Conservation (phyloP, 2,113 vertebrate genomes). For the Salvelinus alpinus region DNA sequence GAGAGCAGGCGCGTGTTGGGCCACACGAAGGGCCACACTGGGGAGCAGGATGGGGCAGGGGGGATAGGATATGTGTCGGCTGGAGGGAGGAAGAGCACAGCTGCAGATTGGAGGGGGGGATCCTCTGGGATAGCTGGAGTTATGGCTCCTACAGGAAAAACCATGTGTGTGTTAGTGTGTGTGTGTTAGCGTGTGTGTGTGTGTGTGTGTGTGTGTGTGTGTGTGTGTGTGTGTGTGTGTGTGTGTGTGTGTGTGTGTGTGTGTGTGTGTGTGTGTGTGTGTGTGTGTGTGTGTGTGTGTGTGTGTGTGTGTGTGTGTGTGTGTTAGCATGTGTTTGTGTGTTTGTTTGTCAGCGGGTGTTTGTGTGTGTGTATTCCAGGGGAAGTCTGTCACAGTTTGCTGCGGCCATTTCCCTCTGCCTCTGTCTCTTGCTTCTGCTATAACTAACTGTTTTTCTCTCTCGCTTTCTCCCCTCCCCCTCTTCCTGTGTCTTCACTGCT, state of each 20-base stretch:
- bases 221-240: background rate
- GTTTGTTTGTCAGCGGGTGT: slow-evolving; percentile 12
- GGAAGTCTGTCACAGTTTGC: slow-evolving; percentile 31
- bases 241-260: too few species aligned
- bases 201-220: too few species aligned
- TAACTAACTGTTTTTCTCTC: slow-evolving; percentile 42
- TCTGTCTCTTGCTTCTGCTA: slow-evolving; percentile 25
- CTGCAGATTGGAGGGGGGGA: slow-evolving; percentile 30
- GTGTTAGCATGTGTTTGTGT: too few species aligned
- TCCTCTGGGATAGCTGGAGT: slow-evolving; percentile 17
- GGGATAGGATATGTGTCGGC: background rate
- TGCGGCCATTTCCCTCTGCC: slow-evolving; percentile 38
- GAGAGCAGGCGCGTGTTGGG: slow-evolving; percentile 28
- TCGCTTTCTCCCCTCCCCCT: slow-evolving; percentile 36
- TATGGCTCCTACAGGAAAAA: slow-evolving; percentile 40
- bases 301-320: too few species aligned
- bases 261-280: too few species aligned
- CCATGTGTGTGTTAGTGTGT: background rate
- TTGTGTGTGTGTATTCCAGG: slow-evolving; percentile 7
- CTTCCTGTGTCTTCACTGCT: slow-evolving; percentile 50
- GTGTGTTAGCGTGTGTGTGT: too few species aligned
- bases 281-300: too few species aligned
- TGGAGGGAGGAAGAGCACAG: slow-evolving; percentile 16
- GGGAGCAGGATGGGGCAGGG: slow-evolving; percentile 27
- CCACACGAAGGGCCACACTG: slow-evolving; percentile 1